Evolutionary conservation across 2,797 vertebrate species (phyloP).

Genomic region (Rhyacichthys aspro): DNA sequence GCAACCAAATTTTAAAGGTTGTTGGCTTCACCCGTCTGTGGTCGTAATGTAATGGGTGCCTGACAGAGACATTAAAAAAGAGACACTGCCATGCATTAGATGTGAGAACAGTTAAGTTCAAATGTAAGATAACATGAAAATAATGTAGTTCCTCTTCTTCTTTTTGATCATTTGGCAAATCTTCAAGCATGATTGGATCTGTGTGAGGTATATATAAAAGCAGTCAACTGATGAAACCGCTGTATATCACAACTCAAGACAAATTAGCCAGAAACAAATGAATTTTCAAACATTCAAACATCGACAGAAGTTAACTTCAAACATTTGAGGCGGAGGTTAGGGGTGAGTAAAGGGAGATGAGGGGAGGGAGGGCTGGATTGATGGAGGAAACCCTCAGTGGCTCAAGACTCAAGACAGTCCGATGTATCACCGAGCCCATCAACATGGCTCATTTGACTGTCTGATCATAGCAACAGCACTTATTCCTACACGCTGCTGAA

Average conservation of each 20-base stretch:
- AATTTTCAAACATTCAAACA: conserved; percentile 35
- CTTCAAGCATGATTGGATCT: too few species aligned
- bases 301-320: conserved; percentile 62
- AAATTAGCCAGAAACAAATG: conserved; percentile 26
- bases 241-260: background rate
- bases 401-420: conserved; percentile 45
- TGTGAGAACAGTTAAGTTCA: too few species aligned
- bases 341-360: conserved; percentile 27
- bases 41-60: too few species aligned
- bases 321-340: conserved; percentile 49
- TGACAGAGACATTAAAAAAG: too few species aligned
- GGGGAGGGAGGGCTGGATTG: conserved; percentile 20
- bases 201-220: too few species aligned
- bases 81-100: too few species aligned
- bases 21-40: too few species aligned
- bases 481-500: conserved; percentile 45
- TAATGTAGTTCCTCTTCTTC: too few species aligned
- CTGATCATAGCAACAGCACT: conserved; percentile 62
- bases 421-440: conserved; percentile 59
- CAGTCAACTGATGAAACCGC: too few species aligned
- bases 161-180: too few species aligned
- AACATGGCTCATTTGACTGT: conserved; percentile 67
- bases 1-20: too few species aligned
- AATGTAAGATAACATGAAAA: too few species aligned
- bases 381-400: conserved; percentile 50